These are phyloP conservation scores for Pelecanoides urinatrix DNA, from an alignment of 2,113 vertebrate genomes.

Conservation along the genomic window DNA sequence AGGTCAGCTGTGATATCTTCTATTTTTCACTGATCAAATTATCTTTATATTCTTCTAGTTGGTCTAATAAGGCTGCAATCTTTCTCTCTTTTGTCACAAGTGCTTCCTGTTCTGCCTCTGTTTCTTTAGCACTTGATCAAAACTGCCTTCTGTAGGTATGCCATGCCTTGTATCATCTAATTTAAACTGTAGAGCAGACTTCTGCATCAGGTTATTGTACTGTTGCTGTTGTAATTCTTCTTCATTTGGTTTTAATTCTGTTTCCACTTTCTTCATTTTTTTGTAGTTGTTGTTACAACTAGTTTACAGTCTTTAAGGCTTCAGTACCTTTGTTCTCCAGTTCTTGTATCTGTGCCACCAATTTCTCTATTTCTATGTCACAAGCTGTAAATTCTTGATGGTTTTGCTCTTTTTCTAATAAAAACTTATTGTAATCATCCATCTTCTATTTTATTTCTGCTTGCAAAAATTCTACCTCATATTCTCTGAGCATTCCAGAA, in stretches of 20 bases:
- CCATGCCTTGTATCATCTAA: constrained; percentile 76
- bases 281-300: constrained; percentile 79
- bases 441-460: constrained; percentile 77
- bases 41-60: constrained; percentile 72
- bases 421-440: constrained; percentile 71
- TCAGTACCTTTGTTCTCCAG: constrained; percentile 71
- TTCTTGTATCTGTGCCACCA: constrained; percentile 67
- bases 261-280: constrained; percentile 66
- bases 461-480: constrained; percentile 79
- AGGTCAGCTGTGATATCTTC: constrained; percentile 72
- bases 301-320: constrained; percentile 6
- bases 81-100: constrained; percentile 73
- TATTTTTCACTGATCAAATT: constrained; percentile 73
- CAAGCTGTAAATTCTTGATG: constrained; percentile 71
- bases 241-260: constrained; percentile 80
- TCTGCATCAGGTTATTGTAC: constrained; percentile 78
- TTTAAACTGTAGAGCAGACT: constrained; percentile 79
- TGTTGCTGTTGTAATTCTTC: constrained; percentile 80
- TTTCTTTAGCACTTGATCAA: constrained; percentile 64
- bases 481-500: constrained; percentile 37
- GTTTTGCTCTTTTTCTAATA: constrained; percentile 75
- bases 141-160: constrained; percentile 33
- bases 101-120: constrained; percentile 70
- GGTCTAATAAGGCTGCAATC: constrained; percentile 69
- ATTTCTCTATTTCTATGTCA: constrained; percentile 79